Evolutionary conservation across 35 echinoderm and acorn worm species (phyloP), one percentile per base, ranked within the genome.

Genomic region (Acanthaster planci): DNA sequence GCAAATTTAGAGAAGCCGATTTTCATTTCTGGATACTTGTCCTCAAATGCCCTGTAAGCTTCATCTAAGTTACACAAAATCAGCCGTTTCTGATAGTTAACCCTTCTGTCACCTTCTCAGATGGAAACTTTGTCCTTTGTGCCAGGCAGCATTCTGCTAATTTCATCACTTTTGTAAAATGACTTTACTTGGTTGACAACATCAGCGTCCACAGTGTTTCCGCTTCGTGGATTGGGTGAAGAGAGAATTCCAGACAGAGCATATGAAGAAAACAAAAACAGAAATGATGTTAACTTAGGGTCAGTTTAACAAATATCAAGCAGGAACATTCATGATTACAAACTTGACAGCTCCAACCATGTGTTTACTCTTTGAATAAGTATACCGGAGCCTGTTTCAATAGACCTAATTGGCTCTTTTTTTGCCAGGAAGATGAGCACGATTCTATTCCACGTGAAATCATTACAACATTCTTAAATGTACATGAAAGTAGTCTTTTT

Each of bases 131-230:
- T 8, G 26, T 84, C 81, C 23, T 84, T 84, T 32, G 55, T 9
- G 1, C 81, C 81, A 15, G 51, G 81, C 15, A 16, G 23, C 56
- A 36, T 5, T 32, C 81, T 52, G 5, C 39, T 52, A 16, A 59
- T 54, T 10, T 84, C 81, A 32, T 84, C 81, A 60, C 17, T 19
- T 29, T 64, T 8, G 23, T 84, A 57, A 60, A 84, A 84, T 17
- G 5, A 51, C 7, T 21, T 60, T 5, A 84, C 81, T 34, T 29
- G 68, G 35, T 76, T 37, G n/a, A 29, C 22, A 76, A 76, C 35
- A 23, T 76, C 68, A 12, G n/a, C 27, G n/a, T 23, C 12, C 8
- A 76, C n/a, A 29, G 68, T 23, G 9, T 37, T 76, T 26, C 68
- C 68, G 27, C 8, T 12, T 37, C 35, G n/a, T 8, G n/a, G 68